Base-by-base conservation (phyloP, 1,140 invertebrate genomes). In the Lethrus apterus region DNA sequence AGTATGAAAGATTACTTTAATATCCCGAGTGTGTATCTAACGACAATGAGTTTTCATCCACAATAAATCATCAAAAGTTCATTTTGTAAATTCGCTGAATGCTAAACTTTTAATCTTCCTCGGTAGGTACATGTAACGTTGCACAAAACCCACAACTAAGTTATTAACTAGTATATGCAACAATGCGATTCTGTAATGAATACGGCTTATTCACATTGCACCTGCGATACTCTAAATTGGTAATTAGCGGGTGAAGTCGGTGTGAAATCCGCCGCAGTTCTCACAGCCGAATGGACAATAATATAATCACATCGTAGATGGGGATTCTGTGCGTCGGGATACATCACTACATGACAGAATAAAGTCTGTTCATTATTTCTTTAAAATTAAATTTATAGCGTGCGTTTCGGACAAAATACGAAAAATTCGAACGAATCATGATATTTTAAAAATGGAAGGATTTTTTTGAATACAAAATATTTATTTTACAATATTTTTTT, bases 241-340 rank as follows among this genome's bases (percentile, higher is more conserved):
- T 62, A 64, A 64, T 64, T 64, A 64, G 62, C 60, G 60, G 51
- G 62, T 60, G 62, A 59, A 64, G 55, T 58, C 56, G 62, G 62
- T 64, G 62, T 64, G 62, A 64, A 64, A 64, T 64, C 55, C 50
- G 58, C 58, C 58, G 58, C 58, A 62, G 51, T 56, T 54, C 53
- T 56, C 58, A 59, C 62, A 62, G 56, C 47, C 55, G 51, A 59
- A 52, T 48, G 60, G 54, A 60, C 58, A 62, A 62, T 60, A 58
- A 58, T 58, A 55, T 62, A 62, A 62, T 60, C 57, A 54, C 48
- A 29, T 29, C 20, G 31, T 26, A 29, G 35, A 44, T 29, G 32
- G 42, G 33, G 45, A 30, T 21, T 21, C 21, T 24, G n/a, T 19
- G 23, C n/a, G 21, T 36, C 15, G 44, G 11, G 49, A 20, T 46